Base-by-base conservation (phyloP, 2,797 vertebrate species). In the Microhierax caerulescens region DNA sequence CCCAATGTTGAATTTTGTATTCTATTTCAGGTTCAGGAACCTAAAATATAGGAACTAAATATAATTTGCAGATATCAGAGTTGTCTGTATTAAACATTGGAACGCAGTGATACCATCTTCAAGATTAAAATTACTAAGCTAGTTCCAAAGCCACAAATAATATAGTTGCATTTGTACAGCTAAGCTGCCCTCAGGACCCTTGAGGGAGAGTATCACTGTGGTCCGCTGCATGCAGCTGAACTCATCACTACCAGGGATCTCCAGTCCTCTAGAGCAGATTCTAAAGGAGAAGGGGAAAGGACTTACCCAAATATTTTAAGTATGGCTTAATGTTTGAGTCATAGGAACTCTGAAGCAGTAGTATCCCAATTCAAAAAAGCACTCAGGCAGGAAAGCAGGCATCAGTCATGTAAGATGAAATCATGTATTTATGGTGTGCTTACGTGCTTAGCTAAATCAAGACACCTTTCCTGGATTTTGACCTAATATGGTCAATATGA, bases 1-100 rank as follows among this genome's bases (percentile, higher is more conserved):
- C 9, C 2, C 36, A 69, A 1, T 0, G 1, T 4, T 48, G 21
- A 32, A 19, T 13, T 78, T 43, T 37, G 19, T 39, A 32, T 78
- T 78, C 43, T 89, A 56, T 64, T 95, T 72, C 45, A 72, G 61
- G 23, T 45, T 72, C 28, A 57, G 59, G 32, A 89, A 60, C 12
- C 30, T 60, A 63, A 91, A 95, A 47, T 13, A 39, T 1, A 76
- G 47, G 30, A 81, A 13, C 47, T 17, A 77, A 69, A 77, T 32
- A n/a, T 23, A 64, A 78, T 53, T 45, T 64, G 37, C 57, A 85
- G 48, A 6, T 61, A 69, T 10, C 48, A 53, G 28, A 80, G 61
- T 72, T 61, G 32, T 41, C 75, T 59, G 34, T 43, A 60, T 51
- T 39, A 69, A 74, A 73, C n/a, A 56, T 1, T 63, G 17, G 65